Evolutionary conservation across 2,113 vertebrate genomes (phyloP).

Genomic region (Gallinago paraguaiae): DNA sequence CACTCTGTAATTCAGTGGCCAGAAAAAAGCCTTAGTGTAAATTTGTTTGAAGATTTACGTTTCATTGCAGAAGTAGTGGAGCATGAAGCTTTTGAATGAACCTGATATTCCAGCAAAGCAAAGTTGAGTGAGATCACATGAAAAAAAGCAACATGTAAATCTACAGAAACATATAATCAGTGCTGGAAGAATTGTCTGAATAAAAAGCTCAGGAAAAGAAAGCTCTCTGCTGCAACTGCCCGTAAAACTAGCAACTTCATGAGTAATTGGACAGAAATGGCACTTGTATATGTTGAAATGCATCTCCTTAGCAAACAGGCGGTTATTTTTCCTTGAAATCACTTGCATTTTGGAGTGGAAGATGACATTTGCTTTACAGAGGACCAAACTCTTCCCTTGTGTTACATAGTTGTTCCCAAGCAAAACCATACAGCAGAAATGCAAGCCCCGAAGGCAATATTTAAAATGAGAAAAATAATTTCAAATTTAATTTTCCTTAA

Average conservation of each 20-base stretch:
- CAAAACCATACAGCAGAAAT: neutral
- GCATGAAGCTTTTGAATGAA: neutral
- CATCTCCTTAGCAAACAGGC: neutral
- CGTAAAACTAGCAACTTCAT: neutral
- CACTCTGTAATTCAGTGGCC: neutral
- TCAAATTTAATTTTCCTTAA: neutral
- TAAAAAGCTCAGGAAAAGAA: neutral
- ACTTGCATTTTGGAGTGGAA: neutral
- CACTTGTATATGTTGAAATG: neutral
- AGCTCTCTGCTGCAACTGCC: neutral
- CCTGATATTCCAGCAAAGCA: neutral
- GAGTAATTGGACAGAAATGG: neutral
- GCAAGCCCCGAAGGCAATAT: neutral
- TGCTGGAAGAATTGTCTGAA: neutral
- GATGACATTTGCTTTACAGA: slow-evolving; percentile 13
- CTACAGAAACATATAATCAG: neutral
- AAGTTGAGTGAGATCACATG: neutral
- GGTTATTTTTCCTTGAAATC: neutral
- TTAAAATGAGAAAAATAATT: neutral
- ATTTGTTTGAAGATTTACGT: neutral
- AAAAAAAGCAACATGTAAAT: neutral
- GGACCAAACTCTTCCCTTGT: neutral
- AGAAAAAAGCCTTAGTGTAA: neutral
- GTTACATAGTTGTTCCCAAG: neutral
- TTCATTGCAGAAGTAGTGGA: neutral